Evolutionary conservation across 2,113 vertebrate genomes (phyloP), one percentile per base, ranked within the genome.

Genomic region (Sakesphorus luctuosus): DNA sequence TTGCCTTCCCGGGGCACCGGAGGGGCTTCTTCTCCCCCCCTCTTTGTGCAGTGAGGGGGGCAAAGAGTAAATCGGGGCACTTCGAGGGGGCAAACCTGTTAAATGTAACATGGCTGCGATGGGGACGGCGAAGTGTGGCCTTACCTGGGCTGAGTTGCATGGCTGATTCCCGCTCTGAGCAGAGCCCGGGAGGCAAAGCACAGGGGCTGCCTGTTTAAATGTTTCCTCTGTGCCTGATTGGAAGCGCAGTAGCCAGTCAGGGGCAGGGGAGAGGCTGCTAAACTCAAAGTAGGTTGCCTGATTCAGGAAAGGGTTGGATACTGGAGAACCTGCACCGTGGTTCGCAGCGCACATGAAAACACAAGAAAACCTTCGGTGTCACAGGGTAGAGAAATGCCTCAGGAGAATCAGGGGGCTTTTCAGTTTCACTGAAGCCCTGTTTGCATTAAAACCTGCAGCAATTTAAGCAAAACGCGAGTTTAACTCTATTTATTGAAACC

Each of bases 121-220:
- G 35, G 71, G 82, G 71, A 43, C 29, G 1, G 44, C 87, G 94
- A 62, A 93, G 89, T 11, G 80, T 71, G 96, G 93, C 96, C 96
- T 97, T 96, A 97, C 96, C 96, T 97, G 96, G 90, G 93, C 96
- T 96, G 92, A 88, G 93, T 26, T 97, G 96, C 96, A 96, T 94
- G 94, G 93, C 93, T 95, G 94, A 71, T 55, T 96, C 93, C 90
- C 93, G 87, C 95, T 93, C 85, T 93, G 88, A 88, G 92, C 85
- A 96, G 59, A 97, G 91, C 90, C 93, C 89, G 75, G 43, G 91
- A 91, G 72, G 91, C 87, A 85, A 62, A 73, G 75, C 67, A 38
- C 36, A 87, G 92, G 86, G 95, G 94, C 90, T 92, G 90, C 4
- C 6, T 72, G 94, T 97, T 96, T 79, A 90, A 96, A 96, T 89